These are phyloP conservation scores for Lasioglossum villosulum DNA, from an alignment of 2,888 invertebrate genomes.

Conservation along the genomic window DNA sequence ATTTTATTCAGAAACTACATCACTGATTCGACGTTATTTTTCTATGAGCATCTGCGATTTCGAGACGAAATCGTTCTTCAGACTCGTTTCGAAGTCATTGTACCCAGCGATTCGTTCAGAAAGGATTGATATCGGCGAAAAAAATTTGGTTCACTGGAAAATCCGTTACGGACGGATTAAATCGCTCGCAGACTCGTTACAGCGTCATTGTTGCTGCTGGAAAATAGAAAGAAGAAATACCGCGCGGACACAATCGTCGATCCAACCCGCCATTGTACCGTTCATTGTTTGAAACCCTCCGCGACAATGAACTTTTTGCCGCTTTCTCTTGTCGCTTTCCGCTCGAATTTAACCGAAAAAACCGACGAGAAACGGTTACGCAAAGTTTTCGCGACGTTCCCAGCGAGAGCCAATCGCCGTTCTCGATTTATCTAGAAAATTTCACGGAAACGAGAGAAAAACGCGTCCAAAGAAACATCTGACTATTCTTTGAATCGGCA, in stretches of 20 bases:
- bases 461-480: not conserved
- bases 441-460: not conserved
- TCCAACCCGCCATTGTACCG: conserved; percentile 60
- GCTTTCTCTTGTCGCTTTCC: conserved; percentile 36
- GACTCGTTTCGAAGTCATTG: not conserved
- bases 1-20: not conserved
- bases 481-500: conserved; percentile 3
- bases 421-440: not conserved
- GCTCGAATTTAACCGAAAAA: conserved; percentile 35
- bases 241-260: conserved; percentile 50
- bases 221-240: conserved; percentile 49
- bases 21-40: not conserved
- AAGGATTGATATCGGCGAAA: not conserved
- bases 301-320: conserved; percentile 68
- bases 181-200: conserved; percentile 70
- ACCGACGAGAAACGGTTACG: conserved; percentile 9
- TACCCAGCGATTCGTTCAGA: not conserved
- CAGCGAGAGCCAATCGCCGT: not conserved
- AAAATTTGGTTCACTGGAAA: conserved; percentile 17
- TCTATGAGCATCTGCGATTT: not conserved
- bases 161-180: conserved; percentile 55
- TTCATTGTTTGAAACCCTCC: conserved; percentile 69
- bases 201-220: conserved; percentile 65
- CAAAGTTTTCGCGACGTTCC: conserved; percentile 13
- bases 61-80: not conserved